Evolutionary conservation across 2,113 vertebrate genomes (phyloP).

Genomic region (Petrocephalus microphthalmus): DNA sequence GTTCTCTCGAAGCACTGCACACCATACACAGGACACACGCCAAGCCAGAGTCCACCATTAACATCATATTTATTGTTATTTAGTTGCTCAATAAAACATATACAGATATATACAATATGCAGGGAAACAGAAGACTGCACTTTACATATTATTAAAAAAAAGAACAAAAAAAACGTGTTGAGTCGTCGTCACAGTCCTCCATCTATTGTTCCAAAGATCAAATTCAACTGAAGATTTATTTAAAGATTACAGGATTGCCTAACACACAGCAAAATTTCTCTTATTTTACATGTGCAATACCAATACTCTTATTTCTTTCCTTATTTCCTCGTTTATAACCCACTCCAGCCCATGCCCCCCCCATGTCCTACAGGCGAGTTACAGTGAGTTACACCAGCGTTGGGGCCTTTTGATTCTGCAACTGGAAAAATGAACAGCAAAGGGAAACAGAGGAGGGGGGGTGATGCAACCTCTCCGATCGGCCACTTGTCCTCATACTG

Average conservation of each 20-base stretch:
- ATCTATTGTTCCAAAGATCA: slow-evolving; percentile 88
- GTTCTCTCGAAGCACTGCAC: background rate
- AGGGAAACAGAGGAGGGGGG: background rate
- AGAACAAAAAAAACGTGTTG: slow-evolving; percentile 82
- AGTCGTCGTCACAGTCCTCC: slow-evolving; percentile 94
- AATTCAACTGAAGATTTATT: slow-evolving; percentile 75
- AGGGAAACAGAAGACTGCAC: slow-evolving; percentile 99
- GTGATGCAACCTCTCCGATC: background rate
- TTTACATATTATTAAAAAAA: slow-evolving; percentile 88
- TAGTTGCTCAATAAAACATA: slow-evolving; percentile 99
- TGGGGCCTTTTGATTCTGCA: slow-evolving; percentile 42
- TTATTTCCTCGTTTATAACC: slow-evolving; percentile 59
- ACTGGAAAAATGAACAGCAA: slow-evolving; percentile 21
- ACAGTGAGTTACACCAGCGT: slow-evolving; percentile 70
- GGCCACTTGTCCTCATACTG: background rate
- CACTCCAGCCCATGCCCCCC: slow-evolving; percentile 37
- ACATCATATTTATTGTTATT: slow-evolving; percentile 99
- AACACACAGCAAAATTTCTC: slow-evolving; percentile 91
- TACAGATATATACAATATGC: slow-evolving; percentile 99
- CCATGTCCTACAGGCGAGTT: slow-evolving; percentile 46
- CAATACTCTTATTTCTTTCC: slow-evolving; percentile 63
- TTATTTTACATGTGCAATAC: slow-evolving; percentile 99
- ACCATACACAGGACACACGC: background rate
- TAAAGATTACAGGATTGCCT: slow-evolving; percentile 93
- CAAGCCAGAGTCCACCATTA: slow-evolving; percentile 72